Evolutionary conservation across 2,113 vertebrate genomes (phyloP).

Genomic region (Bagarius yarrelli): DNA sequence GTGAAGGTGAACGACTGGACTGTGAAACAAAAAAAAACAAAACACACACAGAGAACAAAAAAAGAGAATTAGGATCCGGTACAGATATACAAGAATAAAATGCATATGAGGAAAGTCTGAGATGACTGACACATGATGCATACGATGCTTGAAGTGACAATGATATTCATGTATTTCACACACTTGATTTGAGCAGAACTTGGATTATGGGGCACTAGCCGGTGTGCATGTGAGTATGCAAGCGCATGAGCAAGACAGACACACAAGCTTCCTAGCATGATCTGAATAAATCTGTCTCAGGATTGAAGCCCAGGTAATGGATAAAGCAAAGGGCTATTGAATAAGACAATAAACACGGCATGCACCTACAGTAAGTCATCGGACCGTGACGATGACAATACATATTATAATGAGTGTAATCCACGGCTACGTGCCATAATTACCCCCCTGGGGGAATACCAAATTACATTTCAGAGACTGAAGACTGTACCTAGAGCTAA

Average conservation of each 20-base stretch:
- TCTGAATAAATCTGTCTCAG: conserved; percentile 14
- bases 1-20: conserved; percentile 90
- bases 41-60: conserved; percentile 85
- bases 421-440: conserved; percentile 52
- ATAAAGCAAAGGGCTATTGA: conserved; percentile 58
- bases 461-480: conserved; percentile 60
- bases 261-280: not conserved
- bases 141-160: not conserved
- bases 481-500: conserved; percentile 57
- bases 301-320: conserved; percentile 56
- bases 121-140: not conserved
- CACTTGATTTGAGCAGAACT: not conserved
- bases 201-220: not conserved
- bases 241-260: not conserved
- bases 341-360: conserved; percentile 56
- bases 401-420: conserved; percentile 60
- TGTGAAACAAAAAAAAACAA: conserved; percentile 89
- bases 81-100: conserved; percentile 50
- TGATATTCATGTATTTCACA: conserved; percentile 25
- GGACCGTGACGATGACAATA: conserved; percentile 50
- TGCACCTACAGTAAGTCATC: conserved; percentile 44
- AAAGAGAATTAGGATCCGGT: conserved; percentile 73
- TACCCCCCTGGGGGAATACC: conserved; percentile 51
- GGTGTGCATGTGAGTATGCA: not conserved
- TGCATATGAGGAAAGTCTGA: conserved; percentile 29